Conservation (phyloP, 2,888 invertebrate genomes). For the Cantharis rustica region DNA sequence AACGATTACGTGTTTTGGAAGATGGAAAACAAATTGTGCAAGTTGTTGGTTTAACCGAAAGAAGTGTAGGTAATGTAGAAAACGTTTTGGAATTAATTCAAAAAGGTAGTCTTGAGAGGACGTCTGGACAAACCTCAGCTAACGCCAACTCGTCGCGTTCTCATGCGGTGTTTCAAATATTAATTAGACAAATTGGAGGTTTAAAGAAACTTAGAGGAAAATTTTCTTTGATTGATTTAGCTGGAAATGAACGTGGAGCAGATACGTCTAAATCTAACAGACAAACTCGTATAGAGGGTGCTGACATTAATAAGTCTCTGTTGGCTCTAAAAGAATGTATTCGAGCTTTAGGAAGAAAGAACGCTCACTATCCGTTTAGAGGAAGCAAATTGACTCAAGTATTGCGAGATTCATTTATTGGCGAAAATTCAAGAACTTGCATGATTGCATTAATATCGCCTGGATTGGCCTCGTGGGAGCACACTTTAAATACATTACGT, state of each 20-base stretch:
- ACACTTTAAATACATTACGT: conserved; percentile 95
- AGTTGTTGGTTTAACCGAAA: conserved; percentile 94
- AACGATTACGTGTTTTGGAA: conserved; percentile 92
- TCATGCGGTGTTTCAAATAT: conserved; percentile 98
- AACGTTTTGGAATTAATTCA: conserved; percentile 93
- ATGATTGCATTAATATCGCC: conserved; percentile 99
- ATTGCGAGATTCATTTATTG: conserved; percentile 96
- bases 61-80: conserved; percentile 85
- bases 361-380: conserved; percentile 95
- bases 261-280: conserved; percentile 96
- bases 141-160: conserved; percentile 98
- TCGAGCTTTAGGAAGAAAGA: conserved; percentile 91
- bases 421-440: conserved; percentile 98
- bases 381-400: conserved; percentile 97
- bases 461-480: conserved; percentile 94
- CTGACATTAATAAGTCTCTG: conserved; percentile 96
- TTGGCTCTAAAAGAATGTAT: conserved; percentile 98
- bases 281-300: conserved; percentile 90
- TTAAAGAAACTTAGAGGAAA: conserved; percentile 78
- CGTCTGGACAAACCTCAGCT: conserved; percentile 96
- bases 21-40: conserved; percentile 98
- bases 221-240: conserved; percentile 97
- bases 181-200: conserved; percentile 72
- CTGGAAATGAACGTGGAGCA: conserved; percentile 98
- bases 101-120: conserved; percentile 85